These are phyloP conservation scores for Pyrgus malvae DNA, from an alignment of 2,888 invertebrate species.

Conservation along the genomic window DNA sequence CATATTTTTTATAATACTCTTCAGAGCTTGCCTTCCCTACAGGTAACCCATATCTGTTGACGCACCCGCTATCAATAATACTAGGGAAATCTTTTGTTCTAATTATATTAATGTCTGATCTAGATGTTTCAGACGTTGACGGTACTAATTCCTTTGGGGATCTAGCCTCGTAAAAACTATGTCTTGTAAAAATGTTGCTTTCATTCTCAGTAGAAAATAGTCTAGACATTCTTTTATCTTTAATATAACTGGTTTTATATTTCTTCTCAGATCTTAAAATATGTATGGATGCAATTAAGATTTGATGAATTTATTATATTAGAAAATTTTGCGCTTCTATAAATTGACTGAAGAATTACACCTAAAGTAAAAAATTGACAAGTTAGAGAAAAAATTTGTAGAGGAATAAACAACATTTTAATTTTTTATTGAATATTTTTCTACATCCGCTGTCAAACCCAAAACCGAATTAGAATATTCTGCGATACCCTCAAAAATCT, in stretches of 20 bases:
- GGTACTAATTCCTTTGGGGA: slow-evolving; percentile 29
- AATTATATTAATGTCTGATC: slow-evolving; percentile 21
- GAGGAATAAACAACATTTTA: too few species aligned
- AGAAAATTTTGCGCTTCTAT: too few species aligned
- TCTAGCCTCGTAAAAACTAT: slow-evolving; percentile 40
- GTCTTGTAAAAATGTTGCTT: slow-evolving; percentile 35
- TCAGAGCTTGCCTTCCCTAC: not conserved
- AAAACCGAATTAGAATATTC: too few species aligned
- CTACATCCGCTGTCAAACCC: too few species aligned
- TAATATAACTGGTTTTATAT: not conserved
- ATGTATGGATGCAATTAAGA: too few species aligned
- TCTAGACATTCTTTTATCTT: not conserved
- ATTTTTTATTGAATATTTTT: too few species aligned
- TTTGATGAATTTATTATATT: too few species aligned
- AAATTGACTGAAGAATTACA: too few species aligned
- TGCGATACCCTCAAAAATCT: too few species aligned
- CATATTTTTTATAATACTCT: slow-evolving; percentile 62
- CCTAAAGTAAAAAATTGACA: too few species aligned
- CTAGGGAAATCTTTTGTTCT: slow-evolving; percentile 16
- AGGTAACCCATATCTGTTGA: slow-evolving; percentile 2
- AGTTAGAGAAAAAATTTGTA: too few species aligned
- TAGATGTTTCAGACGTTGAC: slow-evolving; percentile 28
- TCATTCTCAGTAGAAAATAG: slow-evolving; percentile 12
- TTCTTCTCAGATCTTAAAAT: too few species aligned
- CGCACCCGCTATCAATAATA: slow-evolving; percentile 19